Evolutionary conservation across 2,888 invertebrate genomes (phyloP).

Genomic region (Mimumesa dahlbomi): DNA sequence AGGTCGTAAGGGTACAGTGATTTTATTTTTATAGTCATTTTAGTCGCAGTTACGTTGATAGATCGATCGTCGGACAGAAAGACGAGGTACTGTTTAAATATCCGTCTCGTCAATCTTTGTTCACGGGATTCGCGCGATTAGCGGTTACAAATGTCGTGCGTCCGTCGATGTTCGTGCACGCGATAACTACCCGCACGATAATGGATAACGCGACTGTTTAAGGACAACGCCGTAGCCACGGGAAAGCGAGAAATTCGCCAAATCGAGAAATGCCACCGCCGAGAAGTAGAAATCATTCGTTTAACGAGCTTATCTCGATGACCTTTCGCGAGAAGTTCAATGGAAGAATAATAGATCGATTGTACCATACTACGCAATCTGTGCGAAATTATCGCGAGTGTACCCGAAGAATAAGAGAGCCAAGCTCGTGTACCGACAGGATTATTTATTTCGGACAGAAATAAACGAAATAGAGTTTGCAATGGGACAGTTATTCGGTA

Average conservation of each 20-base stretch:
- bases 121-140: conserved; percentile 27
- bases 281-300: not conserved
- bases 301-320: conserved; percentile 42
- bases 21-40: too few relatives aligned
- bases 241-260: conserved; percentile 45
- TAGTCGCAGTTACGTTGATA: conserved; percentile 50
- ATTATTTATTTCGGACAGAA: conserved; percentile 33
- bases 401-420: not conserved
- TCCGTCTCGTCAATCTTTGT: conserved; percentile 46
- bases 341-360: conserved; percentile 40
- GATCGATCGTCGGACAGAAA: conserved; percentile 57
- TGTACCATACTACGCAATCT: conserved; percentile 3
- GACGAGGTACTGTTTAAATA: conserved; percentile 31
- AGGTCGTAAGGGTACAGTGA: too few relatives aligned
- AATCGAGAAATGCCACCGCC: conserved; percentile 47
- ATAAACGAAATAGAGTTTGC: conserved; percentile 16
- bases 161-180: conserved; percentile 18
- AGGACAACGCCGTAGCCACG: conserved; percentile 17
- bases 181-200: conserved; percentile 44
- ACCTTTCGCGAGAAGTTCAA: conserved; percentile 39
- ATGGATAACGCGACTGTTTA: conserved; percentile 34
- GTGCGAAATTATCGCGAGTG: conserved; percentile 1
- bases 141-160: conserved; percentile 11
- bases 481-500: too few relatives aligned
- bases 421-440: not conserved